Conservation (phyloP, 2,113 vertebrate genomes). For the Alaudala cheleensis region DNA sequence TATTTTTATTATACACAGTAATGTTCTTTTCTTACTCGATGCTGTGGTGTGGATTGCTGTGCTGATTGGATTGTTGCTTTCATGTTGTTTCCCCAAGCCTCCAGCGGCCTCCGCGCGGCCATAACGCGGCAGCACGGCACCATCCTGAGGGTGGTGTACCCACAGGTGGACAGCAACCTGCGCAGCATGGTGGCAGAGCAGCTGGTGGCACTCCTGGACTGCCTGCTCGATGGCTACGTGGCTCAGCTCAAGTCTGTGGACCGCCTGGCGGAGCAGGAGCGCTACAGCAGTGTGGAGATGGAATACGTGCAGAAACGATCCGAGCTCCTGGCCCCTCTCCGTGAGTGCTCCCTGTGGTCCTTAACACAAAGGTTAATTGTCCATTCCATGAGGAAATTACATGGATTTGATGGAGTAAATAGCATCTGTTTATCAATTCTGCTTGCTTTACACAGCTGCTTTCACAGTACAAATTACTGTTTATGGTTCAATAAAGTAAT, state of each 20-base stretch:
- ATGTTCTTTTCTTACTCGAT: neutral
- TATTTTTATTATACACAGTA: neutral
- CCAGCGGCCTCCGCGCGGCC: conserved; percentile 75
- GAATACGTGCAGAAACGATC: conserved; percentile 90
- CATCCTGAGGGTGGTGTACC: conserved; percentile 87
- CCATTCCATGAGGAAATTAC: rapidly evolving
- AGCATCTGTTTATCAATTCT: neutral
- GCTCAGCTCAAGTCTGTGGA: conserved; percentile 89
- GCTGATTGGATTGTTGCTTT: neutral
- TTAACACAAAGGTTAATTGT: neutral
- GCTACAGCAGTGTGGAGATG: conserved; percentile 85
- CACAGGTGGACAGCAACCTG: conserved; percentile 86
- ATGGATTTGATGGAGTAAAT: neutral
- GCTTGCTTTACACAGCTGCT: neutral
- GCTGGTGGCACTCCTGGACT: conserved; percentile 88
- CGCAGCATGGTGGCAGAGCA: conserved; percentile 86
- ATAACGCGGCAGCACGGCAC: conserved; percentile 83
- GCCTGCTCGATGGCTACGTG: conserved; percentile 86
- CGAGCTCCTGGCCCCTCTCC: conserved; percentile 83
- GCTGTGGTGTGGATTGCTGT: neutral
- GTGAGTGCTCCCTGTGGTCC: conserved; percentile 75
- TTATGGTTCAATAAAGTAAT: neutral
- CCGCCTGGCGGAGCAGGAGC: conserved; percentile 79
- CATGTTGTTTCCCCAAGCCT: conserved; percentile 74
- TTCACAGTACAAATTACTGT: neutral